phyloP scores from a whole-genome alignment of 2,113 vertebrate genomes.

The Dasyurus viverrinus region DNA sequence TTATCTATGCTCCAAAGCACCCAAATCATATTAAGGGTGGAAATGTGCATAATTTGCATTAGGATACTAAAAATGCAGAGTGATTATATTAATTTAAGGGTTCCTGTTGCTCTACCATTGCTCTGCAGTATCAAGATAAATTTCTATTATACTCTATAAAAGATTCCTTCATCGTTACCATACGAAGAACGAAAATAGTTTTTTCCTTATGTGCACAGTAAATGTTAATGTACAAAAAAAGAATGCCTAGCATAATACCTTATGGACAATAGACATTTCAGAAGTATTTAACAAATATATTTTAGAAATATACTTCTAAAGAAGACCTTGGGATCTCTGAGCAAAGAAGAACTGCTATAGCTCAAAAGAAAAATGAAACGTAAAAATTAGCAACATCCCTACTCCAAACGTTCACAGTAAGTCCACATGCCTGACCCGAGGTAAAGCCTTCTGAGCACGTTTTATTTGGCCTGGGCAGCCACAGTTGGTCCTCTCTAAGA shows the following conservation, averaged over 20 bases:
- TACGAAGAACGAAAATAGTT: constrained; percentile 40
- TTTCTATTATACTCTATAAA: constrained; percentile 42
- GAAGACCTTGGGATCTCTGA: no score
- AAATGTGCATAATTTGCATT: constrained; percentile 54
- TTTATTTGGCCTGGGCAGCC: no score
- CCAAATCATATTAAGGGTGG: constrained; percentile 50
- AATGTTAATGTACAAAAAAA: background rate
- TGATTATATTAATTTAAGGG: constrained; percentile 53
- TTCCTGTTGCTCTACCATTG: constrained; percentile 50
- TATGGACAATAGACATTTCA: background rate
- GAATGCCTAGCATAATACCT: background rate
- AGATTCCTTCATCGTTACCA: constrained; percentile 24
- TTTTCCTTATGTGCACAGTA: constrained; percentile 29
- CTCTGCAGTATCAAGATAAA: constrained; percentile 16
- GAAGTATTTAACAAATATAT: background rate
- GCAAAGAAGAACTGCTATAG: no score
- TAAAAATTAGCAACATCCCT: no score
- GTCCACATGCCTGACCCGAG: no score
- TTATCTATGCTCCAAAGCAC: constrained; percentile 62
- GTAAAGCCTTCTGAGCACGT: no score
- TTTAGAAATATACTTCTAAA: background rate
- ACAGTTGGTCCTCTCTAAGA: no score
- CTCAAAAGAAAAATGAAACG: no score
- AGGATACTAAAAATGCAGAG: constrained; percentile 42
- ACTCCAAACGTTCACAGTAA: no score